Evolutionary conservation across 2,888 invertebrate genomes (phyloP), one percentile per base, ranked within the genome.

Genomic region (Stenichneumon culpator): DNA sequence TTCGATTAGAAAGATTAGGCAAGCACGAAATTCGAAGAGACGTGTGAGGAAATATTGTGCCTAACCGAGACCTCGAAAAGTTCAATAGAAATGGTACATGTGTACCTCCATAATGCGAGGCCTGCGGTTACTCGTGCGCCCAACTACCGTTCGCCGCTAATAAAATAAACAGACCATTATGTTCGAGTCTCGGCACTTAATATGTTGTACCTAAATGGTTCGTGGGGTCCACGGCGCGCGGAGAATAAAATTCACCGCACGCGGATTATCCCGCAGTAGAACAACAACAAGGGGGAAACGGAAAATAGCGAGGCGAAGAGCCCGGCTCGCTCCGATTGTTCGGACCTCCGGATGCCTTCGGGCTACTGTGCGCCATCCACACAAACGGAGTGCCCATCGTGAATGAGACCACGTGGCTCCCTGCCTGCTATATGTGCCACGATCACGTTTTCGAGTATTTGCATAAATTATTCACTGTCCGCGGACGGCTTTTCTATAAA

Each of bases 111-210:
- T 69, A 50, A 67, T 50, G 63, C 82, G 82, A 86, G 57, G 82
- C 89, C 86, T 63, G 81, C 83, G 88, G 87, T 87, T 89, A 87
- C 82, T 87, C 87, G 69, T 22, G 22, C 86, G 86, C 86, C 87
- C 87, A 85, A 89, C 90, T 87, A 89, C 89, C 90, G 89, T 89
- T 89, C 72, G 87, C 85, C 89, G 86, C 91, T 92, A 90, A 90
- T 92, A 90, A 92, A 93, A 93, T 93, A 93, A 93, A 93, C 91
- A 92, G 84, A 82, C 90, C 82, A 92, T 92, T 92, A 92, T 92
- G 63, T 88, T 84, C 80, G 63, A 74, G 87, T 86, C 87, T 83
- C 80, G 79, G 79, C 78, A 84, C 74, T 89, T 91, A 91, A 92
- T 92, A 85, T 90, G 90, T 90, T 91, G 90, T 87, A 69, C 77